These are phyloP conservation scores for Cyphomyrus plagiostoma DNA, from an alignment of 2,113 vertebrate genomes.

Conservation along the genomic window DNA sequence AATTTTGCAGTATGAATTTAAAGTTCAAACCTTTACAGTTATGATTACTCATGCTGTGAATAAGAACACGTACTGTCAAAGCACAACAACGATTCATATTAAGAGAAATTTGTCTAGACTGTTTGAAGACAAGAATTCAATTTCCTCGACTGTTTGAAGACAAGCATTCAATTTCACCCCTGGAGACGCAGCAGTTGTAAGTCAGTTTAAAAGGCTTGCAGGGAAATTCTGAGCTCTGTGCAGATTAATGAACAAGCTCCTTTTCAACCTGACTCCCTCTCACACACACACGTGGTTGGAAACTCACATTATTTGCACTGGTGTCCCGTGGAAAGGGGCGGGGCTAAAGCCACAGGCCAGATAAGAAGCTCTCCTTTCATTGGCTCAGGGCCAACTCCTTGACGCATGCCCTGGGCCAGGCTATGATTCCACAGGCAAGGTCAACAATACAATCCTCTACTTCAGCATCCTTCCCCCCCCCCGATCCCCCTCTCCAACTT, in stretches of 20 bases:
- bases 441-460: not conserved
- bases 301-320: not conserved
- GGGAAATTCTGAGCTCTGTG: not conserved
- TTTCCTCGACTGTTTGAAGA: not conserved
- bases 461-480: not conserved
- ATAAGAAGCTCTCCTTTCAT: not conserved
- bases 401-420: not conserved
- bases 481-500: not conserved
- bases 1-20: not conserved
- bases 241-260: not conserved
- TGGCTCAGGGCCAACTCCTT: not conserved
- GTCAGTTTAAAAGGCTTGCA: not conserved
- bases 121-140: not conserved
- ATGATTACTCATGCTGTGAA: not conserved
- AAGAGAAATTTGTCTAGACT: constrained; percentile 9
- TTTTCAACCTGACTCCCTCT: not conserved
- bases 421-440: not conserved
- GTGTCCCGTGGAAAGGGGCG: not conserved
- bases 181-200: not conserved
- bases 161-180: constrained; percentile 9
- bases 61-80: not conserved
- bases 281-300: not conserved
- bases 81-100: not conserved
- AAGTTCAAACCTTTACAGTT: not conserved
- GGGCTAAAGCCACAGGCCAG: not conserved